Evolutionary conservation across 2,797 vertebrate species (phyloP).

Genomic region (Syngnathus acus): DNA sequence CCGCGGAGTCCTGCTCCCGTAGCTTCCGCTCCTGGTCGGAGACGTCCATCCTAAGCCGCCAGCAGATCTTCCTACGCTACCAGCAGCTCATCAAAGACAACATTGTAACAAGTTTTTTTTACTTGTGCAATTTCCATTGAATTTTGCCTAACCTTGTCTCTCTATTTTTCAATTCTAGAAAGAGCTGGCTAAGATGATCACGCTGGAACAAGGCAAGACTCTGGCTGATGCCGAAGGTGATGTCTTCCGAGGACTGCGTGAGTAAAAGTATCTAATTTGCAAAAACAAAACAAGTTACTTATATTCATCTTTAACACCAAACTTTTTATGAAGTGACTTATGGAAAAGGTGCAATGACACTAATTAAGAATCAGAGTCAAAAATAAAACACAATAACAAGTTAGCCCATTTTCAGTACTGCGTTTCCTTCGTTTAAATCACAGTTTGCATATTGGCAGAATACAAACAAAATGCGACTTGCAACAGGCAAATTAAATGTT

Average conservation of each 20-base stretch:
- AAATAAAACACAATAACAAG: background rate
- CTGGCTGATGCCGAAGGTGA: constrained; percentile 97
- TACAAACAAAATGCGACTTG: background rate
- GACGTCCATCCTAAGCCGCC: constrained; percentile 86
- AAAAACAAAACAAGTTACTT: background rate
- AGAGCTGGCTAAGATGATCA: constrained; percentile 90
- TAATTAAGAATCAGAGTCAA: background rate
- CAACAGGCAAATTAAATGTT: background rate
- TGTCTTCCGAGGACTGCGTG: constrained; percentile 94
- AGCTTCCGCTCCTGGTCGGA: constrained; percentile 84
- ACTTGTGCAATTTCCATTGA: background rate
- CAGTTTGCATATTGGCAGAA: background rate
- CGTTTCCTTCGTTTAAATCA: background rate
- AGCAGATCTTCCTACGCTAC: constrained; percentile 93
- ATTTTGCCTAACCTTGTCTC: background rate
- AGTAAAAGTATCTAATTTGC: constrained; percentile 53
- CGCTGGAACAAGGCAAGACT: constrained; percentile 96
- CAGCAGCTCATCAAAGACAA: constrained; percentile 98
- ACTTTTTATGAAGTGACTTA: background rate
- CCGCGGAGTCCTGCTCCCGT: constrained; percentile 81
- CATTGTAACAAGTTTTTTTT: constrained; percentile 66
- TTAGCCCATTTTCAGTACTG: background rate
- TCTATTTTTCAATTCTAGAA: constrained; percentile 71
- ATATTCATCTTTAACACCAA: background rate
- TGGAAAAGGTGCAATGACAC: background rate